These are phyloP conservation scores for Buteo buteo DNA, from an alignment of 2,113 vertebrate genomes.

Conservation along the genomic window DNA sequence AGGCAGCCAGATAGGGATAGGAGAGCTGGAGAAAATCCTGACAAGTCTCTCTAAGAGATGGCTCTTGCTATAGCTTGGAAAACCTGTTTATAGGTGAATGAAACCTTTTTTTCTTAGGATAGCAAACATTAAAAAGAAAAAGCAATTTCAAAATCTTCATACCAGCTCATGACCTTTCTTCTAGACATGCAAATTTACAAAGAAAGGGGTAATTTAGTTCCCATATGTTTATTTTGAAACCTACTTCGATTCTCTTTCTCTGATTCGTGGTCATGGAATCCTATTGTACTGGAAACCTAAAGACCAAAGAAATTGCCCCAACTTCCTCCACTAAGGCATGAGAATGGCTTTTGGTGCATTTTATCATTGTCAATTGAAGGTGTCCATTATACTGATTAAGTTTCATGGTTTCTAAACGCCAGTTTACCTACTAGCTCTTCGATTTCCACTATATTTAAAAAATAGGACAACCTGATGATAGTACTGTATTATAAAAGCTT, in stretches of 20 bases:
- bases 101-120: not conserved
- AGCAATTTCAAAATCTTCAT: not conserved
- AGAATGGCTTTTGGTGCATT: not conserved
- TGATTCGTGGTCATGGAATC: not conserved
- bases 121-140: not conserved
- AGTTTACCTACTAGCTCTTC: not conserved
- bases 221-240: not conserved
- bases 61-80: not conserved
- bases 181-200: not conserved
- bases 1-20: not conserved
- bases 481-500: not conserved
- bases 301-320: not conserved
- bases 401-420: not conserved
- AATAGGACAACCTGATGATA: not conserved
- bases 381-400: not conserved
- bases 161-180: not conserved
- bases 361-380: not conserved
- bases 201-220: not conserved
- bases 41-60: not conserved
- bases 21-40: not conserved
- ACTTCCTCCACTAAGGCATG: not conserved
- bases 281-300: not conserved
- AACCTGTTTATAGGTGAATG: not conserved
- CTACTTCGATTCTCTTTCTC: not conserved
- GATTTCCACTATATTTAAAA: not conserved